Conservation (phyloP, 2,888 invertebrate genomes). For the Drosophila suboccidentalis region DNA sequence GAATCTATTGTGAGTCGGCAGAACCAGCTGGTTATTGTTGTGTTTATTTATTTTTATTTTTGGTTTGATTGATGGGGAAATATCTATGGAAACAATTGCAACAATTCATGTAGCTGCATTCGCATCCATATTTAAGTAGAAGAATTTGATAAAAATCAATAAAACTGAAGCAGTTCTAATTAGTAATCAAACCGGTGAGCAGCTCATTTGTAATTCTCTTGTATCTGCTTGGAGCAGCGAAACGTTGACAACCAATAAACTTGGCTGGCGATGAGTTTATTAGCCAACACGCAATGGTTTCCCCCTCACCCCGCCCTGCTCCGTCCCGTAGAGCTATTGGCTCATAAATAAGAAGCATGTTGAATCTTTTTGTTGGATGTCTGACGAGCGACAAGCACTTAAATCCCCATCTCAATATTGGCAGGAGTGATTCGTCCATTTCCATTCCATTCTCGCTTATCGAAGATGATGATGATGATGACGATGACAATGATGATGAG, state of each 20-base stretch:
- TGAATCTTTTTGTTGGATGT: constrained; percentile 6
- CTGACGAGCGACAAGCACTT: constrained; percentile 56
- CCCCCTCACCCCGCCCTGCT: background rate
- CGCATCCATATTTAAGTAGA: background rate
- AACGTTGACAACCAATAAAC: constrained; percentile 56
- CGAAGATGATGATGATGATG: constrained; percentile 38
- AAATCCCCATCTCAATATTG: constrained; percentile 46
- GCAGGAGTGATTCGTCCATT: constrained; percentile 30
- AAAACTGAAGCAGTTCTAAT: constrained; percentile 1
- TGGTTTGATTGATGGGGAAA: background rate
- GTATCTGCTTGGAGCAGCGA: constrained; percentile 5
- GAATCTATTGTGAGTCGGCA: background rate
- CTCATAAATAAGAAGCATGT: constrained; percentile 59
- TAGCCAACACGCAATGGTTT: constrained; percentile 46
- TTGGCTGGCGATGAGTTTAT: constrained; percentile 69
- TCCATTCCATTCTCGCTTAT: constrained; percentile 35
- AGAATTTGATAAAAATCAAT: background rate
- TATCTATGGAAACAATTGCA: constrained; percentile 3
- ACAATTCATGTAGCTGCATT: background rate
- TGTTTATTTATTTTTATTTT: constrained; percentile 11
- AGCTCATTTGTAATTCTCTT: constrained; percentile 6
- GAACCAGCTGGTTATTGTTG: constrained; percentile 18
- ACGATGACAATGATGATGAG: constrained; percentile 42
- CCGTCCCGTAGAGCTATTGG: constrained; percentile 18
- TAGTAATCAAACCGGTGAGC: background rate